Evolutionary conservation across 2,797 vertebrate species (phyloP).

Genomic region (Sarcophilus harrisii): DNA sequence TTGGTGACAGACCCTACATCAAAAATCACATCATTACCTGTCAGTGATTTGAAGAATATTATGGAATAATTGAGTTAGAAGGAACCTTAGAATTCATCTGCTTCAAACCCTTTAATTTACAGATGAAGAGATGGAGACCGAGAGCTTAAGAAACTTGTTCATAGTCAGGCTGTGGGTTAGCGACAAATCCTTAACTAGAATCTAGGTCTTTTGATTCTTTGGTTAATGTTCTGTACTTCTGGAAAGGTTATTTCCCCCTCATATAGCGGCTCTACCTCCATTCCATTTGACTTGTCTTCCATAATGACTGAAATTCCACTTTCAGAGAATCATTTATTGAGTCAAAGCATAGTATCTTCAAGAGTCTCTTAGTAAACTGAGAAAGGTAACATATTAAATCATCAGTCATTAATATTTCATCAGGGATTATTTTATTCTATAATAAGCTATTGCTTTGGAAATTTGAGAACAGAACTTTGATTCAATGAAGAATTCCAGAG

Average conservation of each 20-base stretch:
- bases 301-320: neutral
- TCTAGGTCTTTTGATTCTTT: neutral
- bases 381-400: neutral
- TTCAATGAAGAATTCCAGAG: neutral
- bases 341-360: neutral
- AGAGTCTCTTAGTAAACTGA: neutral
- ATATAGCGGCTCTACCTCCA: neutral
- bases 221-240: neutral
- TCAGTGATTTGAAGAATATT: neutral
- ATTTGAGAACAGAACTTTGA: neutral
- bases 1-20: no score
- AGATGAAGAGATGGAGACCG: neutral
- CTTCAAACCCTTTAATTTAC: neutral
- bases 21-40: neutral
- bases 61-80: neutral
- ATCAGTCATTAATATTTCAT: neutral
- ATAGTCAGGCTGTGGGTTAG: neutral
- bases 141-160: neutral
- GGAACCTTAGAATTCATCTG: neutral
- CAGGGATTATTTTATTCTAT: neutral
- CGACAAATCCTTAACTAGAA: neutral
- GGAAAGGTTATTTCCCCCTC: neutral
- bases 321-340: neutral
- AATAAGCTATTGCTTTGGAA: neutral
- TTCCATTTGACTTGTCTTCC: neutral